Conservation (phyloP, 2,113 vertebrate species). For the Apistogramma diplotaenia region DNA sequence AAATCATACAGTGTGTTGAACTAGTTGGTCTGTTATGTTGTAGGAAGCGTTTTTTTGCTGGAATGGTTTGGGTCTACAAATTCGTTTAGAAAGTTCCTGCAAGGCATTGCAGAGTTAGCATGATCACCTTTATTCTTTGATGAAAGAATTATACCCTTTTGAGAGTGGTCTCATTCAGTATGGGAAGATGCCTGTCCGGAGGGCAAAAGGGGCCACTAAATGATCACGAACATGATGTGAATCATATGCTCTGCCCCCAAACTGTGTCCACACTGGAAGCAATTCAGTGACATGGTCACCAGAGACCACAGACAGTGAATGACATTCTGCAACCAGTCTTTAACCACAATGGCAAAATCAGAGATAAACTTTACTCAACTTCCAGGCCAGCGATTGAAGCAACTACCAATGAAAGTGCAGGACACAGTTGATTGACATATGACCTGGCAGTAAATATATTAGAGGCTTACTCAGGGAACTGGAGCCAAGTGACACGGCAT, state of each 20-base stretch:
- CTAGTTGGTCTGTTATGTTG: not conserved
- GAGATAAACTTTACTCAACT: not conserved
- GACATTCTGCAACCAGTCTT: not conserved
- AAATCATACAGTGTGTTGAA: not conserved
- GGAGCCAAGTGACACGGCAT: not conserved
- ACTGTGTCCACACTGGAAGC: not conserved
- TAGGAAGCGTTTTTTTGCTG: not conserved
- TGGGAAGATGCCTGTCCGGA: too few species aligned
- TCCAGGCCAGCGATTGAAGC: not conserved
- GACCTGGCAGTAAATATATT: not conserved
- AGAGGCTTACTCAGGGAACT: not conserved
- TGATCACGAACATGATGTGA: not conserved
- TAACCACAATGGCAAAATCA: not conserved
- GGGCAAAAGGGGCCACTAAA: accelerated
- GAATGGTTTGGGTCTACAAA: not conserved
- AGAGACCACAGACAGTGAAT: not conserved
- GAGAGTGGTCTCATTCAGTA: not conserved
- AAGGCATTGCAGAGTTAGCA: not conserved
- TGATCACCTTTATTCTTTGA: not conserved
- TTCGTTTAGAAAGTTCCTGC: not conserved
- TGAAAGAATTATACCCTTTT: not conserved
- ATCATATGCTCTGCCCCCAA: not conserved
- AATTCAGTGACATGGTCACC: not conserved
- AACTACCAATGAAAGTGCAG: not conserved
- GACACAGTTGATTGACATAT: not conserved